Base-by-base conservation (phyloP, 2,888 invertebrate genomes). In the Harpagoxenus sublaevis region DNA sequence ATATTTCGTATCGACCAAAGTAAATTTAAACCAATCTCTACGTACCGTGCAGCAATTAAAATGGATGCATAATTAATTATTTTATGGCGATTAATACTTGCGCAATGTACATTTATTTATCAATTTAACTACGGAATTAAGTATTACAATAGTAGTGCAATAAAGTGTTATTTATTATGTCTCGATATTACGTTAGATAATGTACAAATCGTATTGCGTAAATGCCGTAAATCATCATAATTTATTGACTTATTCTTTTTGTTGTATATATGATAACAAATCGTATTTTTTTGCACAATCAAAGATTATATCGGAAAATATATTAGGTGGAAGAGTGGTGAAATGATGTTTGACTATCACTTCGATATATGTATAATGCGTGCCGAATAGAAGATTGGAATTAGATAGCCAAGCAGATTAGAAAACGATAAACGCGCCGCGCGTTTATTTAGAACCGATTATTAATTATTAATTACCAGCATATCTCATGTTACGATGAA, bases 21-120 rank as follows among this genome's bases (percentile, higher is more conserved):
- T 66, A 70, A 70, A 79, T 71, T 70, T 70, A 79, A 78, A 81
- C 18, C 48, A 12, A 60, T 45, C 9, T 70, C 23, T 48, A 48
- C 35, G 35, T 78, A 68, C n/a, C 35, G 55, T 45, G 57, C 48
- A 8, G 18, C 39, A 60, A 81, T 60, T 81, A 45, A 71, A 60
- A n/a, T 60, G 23, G 2, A 48, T 4, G n/a, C 28, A 42, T 70
- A 79, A 70, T 79, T 70, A 48, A 48, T 60, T 23, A 35, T 70
- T 79, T 79, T 79, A 60, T 18, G 35, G 6, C 4, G 8, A 79
- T 70, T 48, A 70, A 60, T 60, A 70, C 9, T 35, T 35, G 48
- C 23, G 12, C 45, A 77, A 55, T 75, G 18, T 18, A 35, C 15
- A 63, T 39, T 71, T 71, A 45, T 63, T 63, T 63, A 23, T 9